Evolutionary conservation across 2,113 vertebrate species (phyloP), one percentile per base, ranked within the genome.

Genomic region (Hiodon alosoides): DNA sequence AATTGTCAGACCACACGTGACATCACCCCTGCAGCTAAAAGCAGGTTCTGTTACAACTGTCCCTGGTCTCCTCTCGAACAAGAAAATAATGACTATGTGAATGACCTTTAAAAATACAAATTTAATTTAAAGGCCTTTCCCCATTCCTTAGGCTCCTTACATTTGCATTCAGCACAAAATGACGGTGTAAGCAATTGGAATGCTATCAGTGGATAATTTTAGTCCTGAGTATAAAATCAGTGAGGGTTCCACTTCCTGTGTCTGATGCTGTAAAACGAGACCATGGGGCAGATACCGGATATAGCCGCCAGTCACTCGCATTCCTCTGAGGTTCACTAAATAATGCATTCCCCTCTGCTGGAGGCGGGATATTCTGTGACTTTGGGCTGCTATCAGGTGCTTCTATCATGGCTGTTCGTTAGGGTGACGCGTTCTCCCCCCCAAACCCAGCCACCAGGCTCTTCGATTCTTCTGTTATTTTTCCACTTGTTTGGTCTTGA

Each of bases 281-380:
- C 73, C 68, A 64, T 68, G 66, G 14, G 14, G 50, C 9, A 9
- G 83, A 86, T 76, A 83, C 77, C 51, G 81, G 84, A 89, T 81
- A 83, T 78, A 78, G 79, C 81, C 81, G 85, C 88, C 85, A 86
- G 84, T 79, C 78, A 83, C 83, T 79, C 78, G 78, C 77, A 79
- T 77, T 85, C 85, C 85, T 86, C 81, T 79, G 79, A 76, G 84
- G 84, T 87, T 81, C 83, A 82, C 87, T 96, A 90, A 96, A 96
- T 96, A 94, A 97, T 97, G 93, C 76, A 97, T 92, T 79, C 80
- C 79, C 79, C 74, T 75, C 81, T 86, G 85, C 86, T 81, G 79
- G 82, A 86, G 75, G 59, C 85, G 89, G 88, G 91, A 90, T 90
- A 93, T 94, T 90, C 86, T 85, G 85, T 94, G 91, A 94, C 92